Conservation (phyloP, 2,888 invertebrate species). For the Lasioglossum malachurum region DNA sequence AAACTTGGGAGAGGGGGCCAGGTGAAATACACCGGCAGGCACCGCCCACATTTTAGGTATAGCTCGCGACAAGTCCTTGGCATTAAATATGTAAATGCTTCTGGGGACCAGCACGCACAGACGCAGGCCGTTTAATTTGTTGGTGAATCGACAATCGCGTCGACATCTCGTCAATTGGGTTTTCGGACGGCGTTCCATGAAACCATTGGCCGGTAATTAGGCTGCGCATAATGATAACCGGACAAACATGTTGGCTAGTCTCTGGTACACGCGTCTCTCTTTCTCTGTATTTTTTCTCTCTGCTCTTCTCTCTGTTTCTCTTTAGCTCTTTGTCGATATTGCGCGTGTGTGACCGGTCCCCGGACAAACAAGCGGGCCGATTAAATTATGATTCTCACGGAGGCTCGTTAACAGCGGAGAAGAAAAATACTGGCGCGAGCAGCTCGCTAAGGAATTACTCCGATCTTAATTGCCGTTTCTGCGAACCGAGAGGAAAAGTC, state of each 20-base stretch:
- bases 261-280: not conserved
- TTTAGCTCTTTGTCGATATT: not conserved
- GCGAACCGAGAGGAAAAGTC: constrained; percentile 50
- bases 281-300: not conserved
- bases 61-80: constrained; percentile 77
- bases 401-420: constrained; percentile 57
- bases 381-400: constrained; percentile 68
- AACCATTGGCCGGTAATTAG: constrained; percentile 73
- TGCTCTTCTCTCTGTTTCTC: not conserved
- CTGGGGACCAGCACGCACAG: constrained; percentile 67
- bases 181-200: constrained; percentile 71
- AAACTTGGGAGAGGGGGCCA: constrained; percentile 43
- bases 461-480: constrained; percentile 60
- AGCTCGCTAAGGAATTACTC: constrained; percentile 35
- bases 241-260: constrained; percentile 62
- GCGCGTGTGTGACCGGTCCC: not conserved
- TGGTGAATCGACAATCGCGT: constrained; percentile 67
- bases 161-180: constrained; percentile 67
- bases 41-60: constrained; percentile 70
- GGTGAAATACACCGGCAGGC: constrained; percentile 60
- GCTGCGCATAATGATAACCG: constrained; percentile 72
- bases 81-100: constrained; percentile 80
- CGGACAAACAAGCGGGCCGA: constrained; percentile 48
- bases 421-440: constrained; percentile 39
- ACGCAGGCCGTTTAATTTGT: constrained; percentile 74